Base-by-base conservation (phyloP, 2,113 vertebrate genomes). In the Rhagologus leucostigma region DNA sequence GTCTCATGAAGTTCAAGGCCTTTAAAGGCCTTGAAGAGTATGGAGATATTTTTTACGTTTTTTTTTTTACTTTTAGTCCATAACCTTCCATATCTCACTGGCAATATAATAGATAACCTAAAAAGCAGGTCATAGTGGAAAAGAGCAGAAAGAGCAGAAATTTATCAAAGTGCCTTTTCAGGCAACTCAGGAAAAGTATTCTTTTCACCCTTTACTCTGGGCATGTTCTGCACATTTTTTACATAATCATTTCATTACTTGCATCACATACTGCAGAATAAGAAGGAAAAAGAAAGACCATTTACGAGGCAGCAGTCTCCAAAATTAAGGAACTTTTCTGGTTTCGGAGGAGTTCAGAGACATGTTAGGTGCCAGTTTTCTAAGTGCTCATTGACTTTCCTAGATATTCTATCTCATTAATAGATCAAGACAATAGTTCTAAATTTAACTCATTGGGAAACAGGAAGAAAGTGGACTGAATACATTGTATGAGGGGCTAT, bases 391-490 rank as follows among this genome's bases (percentile, higher is more conserved):
- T 95, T 98, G 89, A 93, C 73, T 96, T 97, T 98, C 95, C 89
- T 97, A 97, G 97, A 97, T 95, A 50, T 91, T 97, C 81, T 97
- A 84, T 88, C 95, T 97, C 93, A 91, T 91, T 80, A 96, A 96
- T 78, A 95, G 91, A 90, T 91, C 64, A 52, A 97, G 94, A 98
- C 97, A 98, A 98, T 98, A 74, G 90, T 76, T 96, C 97, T 98
- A 98, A 97, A 98, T 98, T 98, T 98, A 98, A 96, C 93, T 42
- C 59, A 94, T 75, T 97, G 92, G 85, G 96, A 98, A 98, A 98
- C 98, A 98, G 98, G 98, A 98, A 98, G 97, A 98, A 94, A 95
- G 79, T 83, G 94, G 64, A 80, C 92, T 91, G 95, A 95, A 94
- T 80, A 82, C 96, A 98, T 98, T 98, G 97, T 98, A 84, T 90